Percentiles rank a stretch among this genome's conserved stretches.
These are phyloP conservation scores for Epicampocera succincta DNA, from an alignment of 2,888 invertebrate genomes.

Conservation along the genomic window DNA sequence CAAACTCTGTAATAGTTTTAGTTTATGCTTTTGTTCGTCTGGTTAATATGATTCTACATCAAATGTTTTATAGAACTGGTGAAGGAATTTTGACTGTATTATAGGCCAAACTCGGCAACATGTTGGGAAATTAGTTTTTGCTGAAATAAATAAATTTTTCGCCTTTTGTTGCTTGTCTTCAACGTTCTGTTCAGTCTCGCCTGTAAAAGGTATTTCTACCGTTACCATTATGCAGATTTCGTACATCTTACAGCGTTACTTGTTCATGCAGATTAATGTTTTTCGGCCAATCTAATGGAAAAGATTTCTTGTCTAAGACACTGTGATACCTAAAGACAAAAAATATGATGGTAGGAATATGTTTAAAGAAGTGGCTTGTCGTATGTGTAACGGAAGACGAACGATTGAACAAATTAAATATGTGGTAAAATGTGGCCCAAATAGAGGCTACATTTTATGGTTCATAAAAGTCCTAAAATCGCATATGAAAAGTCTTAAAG, in stretches of 20 bases:
- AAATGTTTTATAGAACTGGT: slow-evolving; percentile 7
- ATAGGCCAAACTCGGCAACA: slow-evolving; percentile 19
- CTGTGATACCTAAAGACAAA: neutral
- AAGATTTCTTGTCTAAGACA: slow-evolving; percentile 45
- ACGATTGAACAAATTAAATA: no score
- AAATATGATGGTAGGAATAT: neutral
- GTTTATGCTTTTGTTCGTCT: slow-evolving; percentile 46
- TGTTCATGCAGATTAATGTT: slow-evolving; percentile 47
- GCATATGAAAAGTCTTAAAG: no score
- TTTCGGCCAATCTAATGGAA: slow-evolving; percentile 56
- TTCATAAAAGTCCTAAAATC: no score
- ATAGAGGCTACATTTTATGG: no score
- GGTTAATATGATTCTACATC: slow-evolving; percentile 33
- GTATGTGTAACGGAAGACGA: no score
- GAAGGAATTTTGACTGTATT: slow-evolving; percentile 24
- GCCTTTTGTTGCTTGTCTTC: no score
- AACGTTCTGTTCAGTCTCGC: slow-evolving; percentile 5
- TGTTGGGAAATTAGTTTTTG: slow-evolving; percentile 39
- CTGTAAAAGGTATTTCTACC: slow-evolving; percentile 58
- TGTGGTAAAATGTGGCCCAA: no score
- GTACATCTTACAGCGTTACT: slow-evolving; percentile 20
- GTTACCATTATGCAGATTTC: slow-evolving; percentile 44
- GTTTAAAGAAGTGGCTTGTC: no score
- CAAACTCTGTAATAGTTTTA: slow-evolving; percentile 72
- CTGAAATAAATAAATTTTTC: slow-evolving; percentile 5